Percentiles rank a stretch among this genome's conserved stretches.
phyloP scores from a whole-genome alignment of 2,797 vertebrate genomes.

The Botia kubotai region DNA sequence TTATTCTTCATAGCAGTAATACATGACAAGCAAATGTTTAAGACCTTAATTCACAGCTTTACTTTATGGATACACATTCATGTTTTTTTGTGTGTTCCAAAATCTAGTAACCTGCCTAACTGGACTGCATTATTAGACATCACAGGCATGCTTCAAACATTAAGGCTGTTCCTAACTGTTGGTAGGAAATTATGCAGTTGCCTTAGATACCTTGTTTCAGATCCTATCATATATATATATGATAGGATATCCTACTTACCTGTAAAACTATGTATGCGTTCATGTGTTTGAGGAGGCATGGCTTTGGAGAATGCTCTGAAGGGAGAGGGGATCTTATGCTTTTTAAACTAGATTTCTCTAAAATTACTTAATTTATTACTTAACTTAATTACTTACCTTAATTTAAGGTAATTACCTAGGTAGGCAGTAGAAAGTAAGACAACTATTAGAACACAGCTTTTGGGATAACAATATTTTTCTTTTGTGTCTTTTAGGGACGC shows the following conservation, averaged over 20 bases:
- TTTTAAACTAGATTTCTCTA: too few relatives aligned
- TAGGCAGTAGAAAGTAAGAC: not conserved
- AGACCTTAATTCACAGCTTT: not conserved
- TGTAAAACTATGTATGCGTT: too few relatives aligned
- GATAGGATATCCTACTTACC: too few relatives aligned
- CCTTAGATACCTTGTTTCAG: too few relatives aligned
- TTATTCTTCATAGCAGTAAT: not conserved
- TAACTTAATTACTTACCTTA: too few relatives aligned
- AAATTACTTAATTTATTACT: too few relatives aligned
- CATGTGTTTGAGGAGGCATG: too few relatives aligned
- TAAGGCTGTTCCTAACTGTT: not conserved
- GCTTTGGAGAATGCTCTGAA: too few relatives aligned
- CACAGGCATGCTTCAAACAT: not conserved
- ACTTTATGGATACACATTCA: not conserved
- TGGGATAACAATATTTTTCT: not conserved
- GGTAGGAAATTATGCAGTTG: not conserved
- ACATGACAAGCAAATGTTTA: not conserved
- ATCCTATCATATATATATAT: too few relatives aligned
- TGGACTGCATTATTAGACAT: not conserved
- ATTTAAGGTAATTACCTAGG: not conserved
- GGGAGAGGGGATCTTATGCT: too few relatives aligned
- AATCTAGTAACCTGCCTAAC: not conserved
- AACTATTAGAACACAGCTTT: not conserved
- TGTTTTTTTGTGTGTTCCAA: not conserved
- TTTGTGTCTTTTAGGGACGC: slow-evolving; percentile 69